Conservation (phyloP, 2,113 vertebrate genomes). For the Carassius auratus region DNA sequence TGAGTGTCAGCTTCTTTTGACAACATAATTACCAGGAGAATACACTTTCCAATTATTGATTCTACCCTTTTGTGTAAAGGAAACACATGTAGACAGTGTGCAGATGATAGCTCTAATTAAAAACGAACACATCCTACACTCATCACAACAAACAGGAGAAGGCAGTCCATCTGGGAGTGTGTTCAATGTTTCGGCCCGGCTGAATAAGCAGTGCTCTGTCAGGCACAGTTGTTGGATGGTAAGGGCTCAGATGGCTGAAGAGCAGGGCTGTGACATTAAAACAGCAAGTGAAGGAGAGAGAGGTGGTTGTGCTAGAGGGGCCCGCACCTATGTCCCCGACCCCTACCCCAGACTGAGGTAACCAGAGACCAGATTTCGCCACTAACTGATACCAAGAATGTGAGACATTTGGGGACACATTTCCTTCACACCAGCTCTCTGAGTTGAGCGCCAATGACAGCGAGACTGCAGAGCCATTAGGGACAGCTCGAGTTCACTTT, state of each 20-base stretch:
- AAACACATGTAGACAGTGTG: not conserved
- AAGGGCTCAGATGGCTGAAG: conserved; percentile 3
- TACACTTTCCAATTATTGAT: not conserved
- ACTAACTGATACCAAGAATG: conserved; percentile 56
- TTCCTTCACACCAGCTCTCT: conserved; percentile 52
- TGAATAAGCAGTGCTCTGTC: conserved; percentile 19
- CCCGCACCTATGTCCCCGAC: conserved; percentile 2
- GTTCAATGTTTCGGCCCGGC: conserved; percentile 9
- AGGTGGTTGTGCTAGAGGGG: conserved; percentile 2
- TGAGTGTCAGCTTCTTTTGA: conserved; percentile 1
- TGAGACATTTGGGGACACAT: conserved; percentile 59
- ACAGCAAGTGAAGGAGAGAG: conserved; percentile 8
- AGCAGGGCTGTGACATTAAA: not conserved
- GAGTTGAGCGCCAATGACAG: conserved; percentile 30
- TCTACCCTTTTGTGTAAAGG: not conserved
- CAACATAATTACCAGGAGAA: not conserved
- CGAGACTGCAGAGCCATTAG: conserved; percentile 46
- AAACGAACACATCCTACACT: conserved; percentile 28
- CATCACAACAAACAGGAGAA: conserved; percentile 7
- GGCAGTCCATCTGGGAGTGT: not conserved
- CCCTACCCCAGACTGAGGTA: conserved; percentile 32
- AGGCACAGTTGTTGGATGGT: conserved; percentile 35
- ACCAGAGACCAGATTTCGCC: conserved; percentile 54
- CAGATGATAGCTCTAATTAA: conserved; percentile 21
- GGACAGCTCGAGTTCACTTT: not conserved